Evolutionary conservation across 2,113 vertebrate species (phyloP), one percentile per base, ranked within the genome.

Genomic region (Corythornis cristatus): DNA sequence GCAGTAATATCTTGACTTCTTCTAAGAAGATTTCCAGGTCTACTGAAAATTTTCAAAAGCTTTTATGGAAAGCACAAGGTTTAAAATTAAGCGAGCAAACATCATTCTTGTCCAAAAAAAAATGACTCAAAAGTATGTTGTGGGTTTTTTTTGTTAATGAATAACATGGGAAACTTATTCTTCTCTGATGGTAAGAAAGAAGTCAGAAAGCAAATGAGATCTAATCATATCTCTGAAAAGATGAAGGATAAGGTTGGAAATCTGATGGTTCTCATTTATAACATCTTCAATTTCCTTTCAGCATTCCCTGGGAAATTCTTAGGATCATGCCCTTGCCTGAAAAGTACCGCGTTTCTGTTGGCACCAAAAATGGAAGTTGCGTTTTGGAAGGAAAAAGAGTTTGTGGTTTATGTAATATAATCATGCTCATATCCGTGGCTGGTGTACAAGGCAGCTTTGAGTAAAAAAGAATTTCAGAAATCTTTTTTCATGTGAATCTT

Each of bases 281-380:
- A 48, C 0, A 0, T 15, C 26, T 83, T 85, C 82, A 31, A 66
- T 83, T 96, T 93, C 68, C 72, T 76, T 75, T 93, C 29, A 54
- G 43, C 67, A 62, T 82, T 91, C 67, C 68, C 57, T 57, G 85
- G 89, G 76, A 93, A 93, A 92, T 82, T 91, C 68, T 93, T 71
- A 53, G 75, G 43, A 93, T 88, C 48, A 64, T 77, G 35, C n/a
- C 37, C 60, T 65, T 56, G 31, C 60, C 78, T 80, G 61, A 92
- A 92, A 93, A 95, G 56, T 40, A 89, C 90, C 71, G 21, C 1
- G 5, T 83, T 92, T 87, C 60, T 93, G 19, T 37, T 89, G 64
- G 37, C 67, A 83, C 29, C 37, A 77, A 77, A 96, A 83, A 88
- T 56, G 35, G 46, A 91, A 85, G 64, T 74, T 80, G n/a, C 4